phyloP scores from a whole-genome alignment of 2,113 vertebrate species.

The Pantherophis guttatus region DNA sequence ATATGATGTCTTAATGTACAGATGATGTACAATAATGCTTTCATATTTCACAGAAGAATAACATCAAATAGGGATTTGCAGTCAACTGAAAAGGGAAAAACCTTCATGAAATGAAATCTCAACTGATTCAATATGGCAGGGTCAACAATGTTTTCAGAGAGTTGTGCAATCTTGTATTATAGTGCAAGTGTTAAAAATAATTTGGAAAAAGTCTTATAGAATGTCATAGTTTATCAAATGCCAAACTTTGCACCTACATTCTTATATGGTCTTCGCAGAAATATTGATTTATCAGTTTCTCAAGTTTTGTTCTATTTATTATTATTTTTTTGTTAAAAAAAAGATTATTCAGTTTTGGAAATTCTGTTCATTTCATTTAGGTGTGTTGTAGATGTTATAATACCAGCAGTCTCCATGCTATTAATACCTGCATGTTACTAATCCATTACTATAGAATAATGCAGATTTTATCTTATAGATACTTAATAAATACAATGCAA shows the following conservation, averaged over 20 bases:
- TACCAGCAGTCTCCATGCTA: neutral
- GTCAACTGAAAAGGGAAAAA: neutral
- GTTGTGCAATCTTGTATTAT: neutral
- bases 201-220: neutral
- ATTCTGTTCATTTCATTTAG: neutral
- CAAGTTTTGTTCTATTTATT: neutral
- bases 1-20: neutral
- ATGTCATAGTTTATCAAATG: neutral
- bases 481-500: neutral
- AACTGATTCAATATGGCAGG: neutral
- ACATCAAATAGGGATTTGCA: neutral
- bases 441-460: neutral
- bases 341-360: neutral
- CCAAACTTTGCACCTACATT: neutral
- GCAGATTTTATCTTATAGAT: neutral
- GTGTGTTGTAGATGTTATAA: neutral
- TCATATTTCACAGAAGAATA: neutral
- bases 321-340: neutral
- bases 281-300: neutral
- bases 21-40: neutral
- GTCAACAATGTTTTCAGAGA: neutral
- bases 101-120: neutral
- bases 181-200: neutral
- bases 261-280: neutral
- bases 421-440: neutral